Conservation (phyloP, 2,888 invertebrate species). For the Tanaodytes sp. region DNA sequence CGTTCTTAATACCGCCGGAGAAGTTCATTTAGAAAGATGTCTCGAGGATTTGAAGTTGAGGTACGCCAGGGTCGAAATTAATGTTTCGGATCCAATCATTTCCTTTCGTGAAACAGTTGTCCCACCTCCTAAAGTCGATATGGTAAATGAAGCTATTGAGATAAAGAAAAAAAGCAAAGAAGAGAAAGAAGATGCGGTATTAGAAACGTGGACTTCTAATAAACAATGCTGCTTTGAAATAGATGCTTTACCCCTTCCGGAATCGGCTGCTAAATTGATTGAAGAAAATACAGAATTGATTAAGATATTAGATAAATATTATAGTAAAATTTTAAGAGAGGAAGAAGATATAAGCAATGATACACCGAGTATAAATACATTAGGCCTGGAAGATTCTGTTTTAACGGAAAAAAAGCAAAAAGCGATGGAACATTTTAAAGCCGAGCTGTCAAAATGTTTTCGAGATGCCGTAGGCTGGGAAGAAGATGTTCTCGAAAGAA, state of each 20-base stretch:
- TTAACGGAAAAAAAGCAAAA: conserved; percentile 64
- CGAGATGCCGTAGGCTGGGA: conserved; percentile 75
- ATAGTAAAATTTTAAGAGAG: conserved; percentile 64
- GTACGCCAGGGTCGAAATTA: conserved; percentile 90
- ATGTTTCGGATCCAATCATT: conserved; percentile 95
- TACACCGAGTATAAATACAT: conserved; percentile 44
- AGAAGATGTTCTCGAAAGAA: conserved; percentile 76
- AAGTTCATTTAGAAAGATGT: conserved; percentile 97
- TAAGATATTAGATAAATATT: conserved; percentile 77
- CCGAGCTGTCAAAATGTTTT: conserved; percentile 78
- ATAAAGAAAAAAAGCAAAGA: conserved; percentile 72
- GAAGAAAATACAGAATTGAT: conserved; percentile 82
- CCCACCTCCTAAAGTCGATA: conserved; percentile 84
- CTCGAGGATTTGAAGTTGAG: conserved; percentile 89
- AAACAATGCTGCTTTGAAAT: conserved; percentile 82
- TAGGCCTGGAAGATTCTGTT: conserved; percentile 57
- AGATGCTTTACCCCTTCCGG: conserved; percentile 85
- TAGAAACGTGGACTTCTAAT: conserved; percentile 78
- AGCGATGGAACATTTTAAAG: conserved; percentile 72
- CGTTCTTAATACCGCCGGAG: conserved; percentile 94
- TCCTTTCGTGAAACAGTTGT: conserved; percentile 96
- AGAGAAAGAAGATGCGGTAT: conserved; percentile 65
- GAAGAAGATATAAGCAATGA: conserved; percentile 34
- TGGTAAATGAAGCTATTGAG: conserved; percentile 88
- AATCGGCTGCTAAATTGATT: conserved; percentile 80